These are phyloP conservation scores for Siniperca obscura DNA, from an alignment of 2,797 vertebrate species.

Conservation along the genomic window DNA sequence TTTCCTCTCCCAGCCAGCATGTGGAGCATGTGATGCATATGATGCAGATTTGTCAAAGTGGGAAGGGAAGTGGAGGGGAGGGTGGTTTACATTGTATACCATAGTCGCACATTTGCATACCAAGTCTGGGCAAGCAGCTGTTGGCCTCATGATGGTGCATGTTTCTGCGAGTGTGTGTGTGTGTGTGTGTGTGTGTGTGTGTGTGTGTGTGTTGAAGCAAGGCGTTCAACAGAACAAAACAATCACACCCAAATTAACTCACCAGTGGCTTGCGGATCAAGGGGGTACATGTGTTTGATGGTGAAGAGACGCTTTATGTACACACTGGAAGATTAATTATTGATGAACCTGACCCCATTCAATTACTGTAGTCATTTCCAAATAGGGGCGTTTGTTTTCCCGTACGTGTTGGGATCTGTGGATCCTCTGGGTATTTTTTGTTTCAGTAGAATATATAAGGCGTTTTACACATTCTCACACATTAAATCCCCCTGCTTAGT, in stretches of 20 bases:
- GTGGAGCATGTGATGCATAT: conserved; percentile 43
- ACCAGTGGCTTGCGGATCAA: conserved; percentile 56
- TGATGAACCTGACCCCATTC: conserved; percentile 61
- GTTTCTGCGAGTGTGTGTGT: conserved; percentile 37
- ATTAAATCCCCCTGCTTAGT: neutral
- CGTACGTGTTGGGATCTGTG: conserved; percentile 1
- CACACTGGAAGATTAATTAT: conserved; percentile 70
- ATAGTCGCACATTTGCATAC: conserved; percentile 58
- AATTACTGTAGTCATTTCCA: conserved; percentile 55
- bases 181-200: conserved; percentile 35
- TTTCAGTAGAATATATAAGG: conserved; percentile 15
- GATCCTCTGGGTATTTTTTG: conserved; percentile 32
- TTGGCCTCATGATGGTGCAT: conserved; percentile 41
- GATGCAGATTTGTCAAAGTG: conserved; percentile 49
- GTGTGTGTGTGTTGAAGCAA: conserved; percentile 27
- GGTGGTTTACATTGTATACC: conserved; percentile 28
- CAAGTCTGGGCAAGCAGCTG: conserved; percentile 61
- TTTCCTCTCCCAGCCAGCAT: conserved; percentile 35
- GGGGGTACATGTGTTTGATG: conserved; percentile 64
- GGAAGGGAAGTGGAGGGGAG: neutral
- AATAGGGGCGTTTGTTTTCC: conserved; percentile 39
- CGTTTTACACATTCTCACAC: conserved; percentile 31
- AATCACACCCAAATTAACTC: conserved; percentile 63
- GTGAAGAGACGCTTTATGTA: conserved; percentile 44
- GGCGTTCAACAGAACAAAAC: conserved; percentile 49